Base-by-base conservation (phyloP, 2,113 vertebrate genomes). In the Chitala chitala region DNA sequence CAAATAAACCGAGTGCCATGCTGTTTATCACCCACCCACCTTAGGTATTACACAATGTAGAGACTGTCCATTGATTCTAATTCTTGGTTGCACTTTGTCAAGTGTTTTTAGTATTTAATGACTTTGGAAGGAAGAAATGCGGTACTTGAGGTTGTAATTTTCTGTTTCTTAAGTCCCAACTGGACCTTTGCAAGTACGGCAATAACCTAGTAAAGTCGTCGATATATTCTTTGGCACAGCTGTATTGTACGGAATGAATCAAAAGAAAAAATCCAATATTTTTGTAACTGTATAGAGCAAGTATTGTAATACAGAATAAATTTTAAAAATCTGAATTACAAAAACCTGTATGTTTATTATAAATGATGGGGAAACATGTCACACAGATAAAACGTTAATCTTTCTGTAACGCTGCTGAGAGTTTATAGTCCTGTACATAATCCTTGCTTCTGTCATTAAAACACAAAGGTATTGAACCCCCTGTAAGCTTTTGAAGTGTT, bases 361-460 rank as follows among this genome's bases (percentile, higher is more conserved):
- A 88, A 78, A 82, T 87, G 82, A 84, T 86, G 85, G 86, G 29
- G 82, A 84, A 75, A 83, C 77, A 79, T 81, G 76, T 79, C 75
- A 71, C 74, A 26, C 31, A 61, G 31, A 31, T 61, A 76, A 63
- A 64, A 70, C 82, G 81, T 84, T 31, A 61, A 69, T 80, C 88
- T 89, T 88, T 88, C 87, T 89, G 88, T 91, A 87, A 86, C 72
- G 76, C 55, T 86, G 87, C 85, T 84, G 80, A 88, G 76, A 80
- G 84, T 89, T 85, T 80, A 79, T 83, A 82, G 84, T 86, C 83
- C 80, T 82, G 78, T 84, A 81, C 78, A 82, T 80, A 82, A 79
- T 79, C 81, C 87, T 89, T 86, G 84, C 82, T 90, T 88, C 69
- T 83, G 80, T 87, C 81, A 85, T 84, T 86, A 81, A 78, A 64